Evolutionary conservation across 2,113 vertebrate genomes (phyloP), one percentile per base, ranked within the genome.

Genomic region (Orientallactaga bullata): DNA sequence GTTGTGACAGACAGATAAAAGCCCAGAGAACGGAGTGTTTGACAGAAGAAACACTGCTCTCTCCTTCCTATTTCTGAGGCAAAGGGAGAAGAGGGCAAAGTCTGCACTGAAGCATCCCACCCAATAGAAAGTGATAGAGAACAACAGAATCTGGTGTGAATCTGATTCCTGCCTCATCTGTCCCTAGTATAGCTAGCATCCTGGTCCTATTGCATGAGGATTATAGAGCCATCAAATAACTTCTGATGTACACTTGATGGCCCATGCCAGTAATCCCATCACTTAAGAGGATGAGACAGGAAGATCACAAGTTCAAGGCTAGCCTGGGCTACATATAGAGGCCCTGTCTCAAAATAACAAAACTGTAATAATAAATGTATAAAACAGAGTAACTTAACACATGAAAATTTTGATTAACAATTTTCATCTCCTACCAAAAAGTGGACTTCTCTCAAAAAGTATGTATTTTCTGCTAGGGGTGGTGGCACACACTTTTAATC

Each of bases 381-480:
- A 78, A 11, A 69, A 15, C 37, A 91, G 47, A 91, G 74, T 88
- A 93, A 69, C 65, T 28, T 89, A 69, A 78, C 16, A 58, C 18
- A 80, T 80, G 32, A 60, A 47, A 47, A 8, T 91, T 80, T 51
- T 72, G 21, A 85, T 83, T 26, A 42, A 10, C 42, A 47, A 47
- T 94, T 92, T 91, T 83, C 28, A 74, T 77, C 26, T 85, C 86
- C 72, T 90, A 71, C 47, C 35, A 69, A 63, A 89, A 69, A 65
- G 5, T 55, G 3, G 12, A 84, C 32, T 82, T 94, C 61, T 89
- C 63, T 26, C 13, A 81, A 51, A 86, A 90, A 47, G 47, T 65
- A 26, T 65, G 63, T 65, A 65, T 47, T 47, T 47, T 47, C 42
- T 47, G 42, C 42, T 47, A 8, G 42, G 42, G 5, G 42, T 47